These are phyloP conservation scores for Eupithecia tripunctaria DNA, from an alignment of 2,888 invertebrate genomes.

Conservation along the genomic window DNA sequence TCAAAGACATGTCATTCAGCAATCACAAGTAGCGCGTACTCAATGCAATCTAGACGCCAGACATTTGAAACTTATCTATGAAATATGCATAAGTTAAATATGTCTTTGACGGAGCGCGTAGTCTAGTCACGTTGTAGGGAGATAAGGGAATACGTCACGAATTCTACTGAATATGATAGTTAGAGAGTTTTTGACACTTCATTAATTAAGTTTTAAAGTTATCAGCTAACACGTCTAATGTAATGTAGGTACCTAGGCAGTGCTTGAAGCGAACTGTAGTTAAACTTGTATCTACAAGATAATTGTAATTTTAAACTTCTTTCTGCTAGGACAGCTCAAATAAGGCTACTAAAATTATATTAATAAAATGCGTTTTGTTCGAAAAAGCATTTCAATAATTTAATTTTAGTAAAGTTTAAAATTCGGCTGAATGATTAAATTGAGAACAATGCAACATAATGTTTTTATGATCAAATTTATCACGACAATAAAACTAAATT, in stretches of 20 bases:
- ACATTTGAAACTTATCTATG: constrained; percentile 5
- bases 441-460: background rate
- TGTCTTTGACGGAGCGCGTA: background rate
- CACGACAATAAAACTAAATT: background rate
- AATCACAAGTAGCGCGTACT: constrained; percentile 5
- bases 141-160: background rate
- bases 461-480: background rate
- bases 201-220: background rate
- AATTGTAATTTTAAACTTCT: background rate
- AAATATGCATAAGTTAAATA: background rate
- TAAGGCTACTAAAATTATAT: too few species aligned
- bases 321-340: too few species aligned
- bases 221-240: background rate
- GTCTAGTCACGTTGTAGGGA: constrained; percentile 3
- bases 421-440: background rate
- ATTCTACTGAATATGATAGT: background rate
- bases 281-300: background rate
- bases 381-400: background rate
- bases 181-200: background rate
- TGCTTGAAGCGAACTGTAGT: background rate
- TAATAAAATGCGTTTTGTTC: too few species aligned
- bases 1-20: background rate
- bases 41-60: constrained; percentile 10
- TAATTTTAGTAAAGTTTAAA: background rate
- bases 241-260: background rate